Percentiles rank a stretch among this genome's conserved stretches.
Conservation (phyloP, 2,888 invertebrate species). For the Dorcus parallelipipedus region DNA sequence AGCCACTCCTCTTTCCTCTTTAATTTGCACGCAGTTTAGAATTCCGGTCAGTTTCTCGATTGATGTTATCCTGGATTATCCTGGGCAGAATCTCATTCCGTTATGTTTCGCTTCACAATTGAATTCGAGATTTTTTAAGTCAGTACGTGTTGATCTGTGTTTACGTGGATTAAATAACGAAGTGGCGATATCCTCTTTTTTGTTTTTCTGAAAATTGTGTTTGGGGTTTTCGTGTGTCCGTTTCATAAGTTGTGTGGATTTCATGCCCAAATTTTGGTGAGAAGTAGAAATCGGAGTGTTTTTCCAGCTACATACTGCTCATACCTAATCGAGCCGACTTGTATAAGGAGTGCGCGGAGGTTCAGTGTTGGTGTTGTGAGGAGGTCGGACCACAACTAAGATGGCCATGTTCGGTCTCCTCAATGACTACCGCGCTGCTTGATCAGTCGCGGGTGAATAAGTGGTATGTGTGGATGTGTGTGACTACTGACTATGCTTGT, state of each 20-base stretch:
- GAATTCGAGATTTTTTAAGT: neutral
- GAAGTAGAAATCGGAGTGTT: neutral
- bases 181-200: too few species aligned
- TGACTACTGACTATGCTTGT: neutral
- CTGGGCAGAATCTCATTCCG: conserved; percentile 10
- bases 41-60: conserved; percentile 25
- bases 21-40: conserved; percentile 29
- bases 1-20: conserved; percentile 25
- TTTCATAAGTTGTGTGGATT: too few species aligned
- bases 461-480: conserved; percentile 14
- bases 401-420: conserved; percentile 41
- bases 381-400: conserved; percentile 25
- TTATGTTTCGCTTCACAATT: conserved; percentile 9
- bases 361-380: conserved; percentile 36
- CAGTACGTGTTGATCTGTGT: neutral
- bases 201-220: too few species aligned
- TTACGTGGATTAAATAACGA: too few species aligned
- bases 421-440: conserved; percentile 32
- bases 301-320: neutral
- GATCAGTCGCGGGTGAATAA: conserved; percentile 18
- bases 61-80: conserved; percentile 13
- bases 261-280: neutral
- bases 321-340: conserved; percentile 20
- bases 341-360: conserved; percentile 35
- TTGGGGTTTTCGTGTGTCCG: too few species aligned